Percentiles rank a stretch among this genome's conserved stretches.
Conservation (phyloP, 1,140 invertebrate genomes). For the Dufourea novaeangliae region DNA sequence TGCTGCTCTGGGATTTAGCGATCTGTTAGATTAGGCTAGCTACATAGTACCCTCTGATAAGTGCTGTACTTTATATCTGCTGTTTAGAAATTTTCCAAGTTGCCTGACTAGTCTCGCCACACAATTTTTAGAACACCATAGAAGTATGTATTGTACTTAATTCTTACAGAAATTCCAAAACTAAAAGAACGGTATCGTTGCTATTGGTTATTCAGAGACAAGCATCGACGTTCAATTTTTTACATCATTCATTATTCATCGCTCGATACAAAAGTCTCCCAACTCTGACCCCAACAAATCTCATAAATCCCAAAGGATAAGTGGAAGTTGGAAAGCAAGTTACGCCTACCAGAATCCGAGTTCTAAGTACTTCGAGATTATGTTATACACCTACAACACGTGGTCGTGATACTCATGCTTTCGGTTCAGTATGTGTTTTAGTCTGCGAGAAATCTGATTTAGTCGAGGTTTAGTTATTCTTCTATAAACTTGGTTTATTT, state of each 20-base stretch:
- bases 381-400: not conserved
- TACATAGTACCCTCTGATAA: slow-evolving; percentile 1
- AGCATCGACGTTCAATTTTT: no score
- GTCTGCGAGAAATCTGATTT: no score
- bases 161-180: no score
- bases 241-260: not conserved
- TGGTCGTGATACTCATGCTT: no score
- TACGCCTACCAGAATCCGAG: not conserved
- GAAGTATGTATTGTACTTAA: no score
- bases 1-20: slow-evolving; percentile 14
- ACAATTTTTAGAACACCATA: no score
- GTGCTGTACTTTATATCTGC: not conserved
- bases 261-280: not conserved
- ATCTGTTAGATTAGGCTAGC: slow-evolving; percentile 30
- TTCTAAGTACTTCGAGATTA: not conserved
- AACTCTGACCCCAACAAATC: not conserved
- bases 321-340: not conserved
- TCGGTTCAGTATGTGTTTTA: no score
- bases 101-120: no score
- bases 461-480: no score
- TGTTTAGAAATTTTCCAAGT: not conserved
- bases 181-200: no score
- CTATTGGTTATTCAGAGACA: no score
- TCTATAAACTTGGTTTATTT: no score
- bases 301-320: not conserved